Conservation (phyloP, 2,113 vertebrate genomes). For the Microtus richardsoni region DNA sequence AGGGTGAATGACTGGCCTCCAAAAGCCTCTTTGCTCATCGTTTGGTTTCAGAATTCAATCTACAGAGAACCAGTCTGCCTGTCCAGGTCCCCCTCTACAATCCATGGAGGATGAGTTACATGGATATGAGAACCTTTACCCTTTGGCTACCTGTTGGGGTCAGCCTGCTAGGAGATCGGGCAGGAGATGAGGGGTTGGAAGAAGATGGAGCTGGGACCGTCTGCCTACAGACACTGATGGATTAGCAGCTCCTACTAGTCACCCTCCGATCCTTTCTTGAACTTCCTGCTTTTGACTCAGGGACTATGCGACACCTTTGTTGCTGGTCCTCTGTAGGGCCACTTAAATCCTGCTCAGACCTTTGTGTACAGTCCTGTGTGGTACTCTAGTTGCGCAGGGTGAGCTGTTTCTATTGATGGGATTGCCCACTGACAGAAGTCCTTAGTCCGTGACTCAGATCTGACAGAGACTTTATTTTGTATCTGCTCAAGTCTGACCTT, state of each 20-base stretch:
- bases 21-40: background rate
- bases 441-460: background rate
- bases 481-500: background rate
- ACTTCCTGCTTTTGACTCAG: background rate
- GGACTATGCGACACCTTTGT: background rate
- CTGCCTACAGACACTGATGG: background rate
- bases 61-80: background rate
- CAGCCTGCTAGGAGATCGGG: background rate
- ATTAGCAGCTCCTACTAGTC: too few relatives aligned
- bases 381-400: background rate
- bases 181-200: background rate
- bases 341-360: background rate
- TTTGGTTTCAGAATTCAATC: background rate
- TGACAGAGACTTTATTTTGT: conserved; percentile 16
- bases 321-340: background rate
- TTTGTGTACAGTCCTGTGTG: background rate
- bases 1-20: background rate
- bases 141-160: background rate
- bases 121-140: background rate
- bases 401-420: background rate
- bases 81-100: background rate
- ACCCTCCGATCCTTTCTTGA: background rate
- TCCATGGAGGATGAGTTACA: background rate
- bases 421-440: background rate
- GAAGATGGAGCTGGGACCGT: background rate